Base-by-base conservation (phyloP, 2,797 vertebrate genomes). In the Dendrocincla tyrannina region DNA sequence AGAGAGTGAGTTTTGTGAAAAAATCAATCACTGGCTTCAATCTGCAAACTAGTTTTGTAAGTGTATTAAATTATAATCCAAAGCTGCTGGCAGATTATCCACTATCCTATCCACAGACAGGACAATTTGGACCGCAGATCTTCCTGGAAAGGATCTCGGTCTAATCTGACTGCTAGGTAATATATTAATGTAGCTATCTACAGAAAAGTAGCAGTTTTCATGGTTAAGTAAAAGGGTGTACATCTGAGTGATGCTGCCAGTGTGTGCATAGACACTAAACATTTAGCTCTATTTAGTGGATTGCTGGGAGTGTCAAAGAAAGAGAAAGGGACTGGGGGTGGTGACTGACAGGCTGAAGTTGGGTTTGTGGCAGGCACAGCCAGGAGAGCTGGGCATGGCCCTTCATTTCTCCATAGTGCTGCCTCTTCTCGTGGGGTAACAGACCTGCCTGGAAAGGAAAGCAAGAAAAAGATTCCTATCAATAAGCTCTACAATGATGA, bases 1-100 rank as follows among this genome's bases (percentile, higher is more conserved):
- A 37, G 35, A 63, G 20, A 9, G 17, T 13, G n/a, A 20, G 15
- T 25, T 88, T 90, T 85, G 60, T 69, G 75, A 76, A 93, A 95
- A 49, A 96, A 85, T 82, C 76, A 94, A 66, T 93, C 76, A 62
- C 75, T 83, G 67, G 49, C 59, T 93, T 79, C 77, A 72, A 56
- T 37, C 35, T 89, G 85, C 60, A 66, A 77, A 69, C 47, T 56
- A 63, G 42, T 60, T 82, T 17, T 70, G 5, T 52, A 78, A 50
- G 19, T 67, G 20, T 67, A 63, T 55, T 87, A 82, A 44, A 59
- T 86, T 75, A 91, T 73, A 59, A 94, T 85, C 83, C 92, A 95
- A 96, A 97, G 9, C 39, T 67, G 20, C 63, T 59, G 53, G 80
- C 17, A 76, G 70, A 58, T 83, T 81, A 89, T 53, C 42, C 70